A percentile compares a stretch with the other conserved stretches of the same genome.
These are phyloP conservation scores for Macrosteles quadrilineatus DNA, from an alignment of 1,140 invertebrate genomes.

Conservation along the genomic window DNA sequence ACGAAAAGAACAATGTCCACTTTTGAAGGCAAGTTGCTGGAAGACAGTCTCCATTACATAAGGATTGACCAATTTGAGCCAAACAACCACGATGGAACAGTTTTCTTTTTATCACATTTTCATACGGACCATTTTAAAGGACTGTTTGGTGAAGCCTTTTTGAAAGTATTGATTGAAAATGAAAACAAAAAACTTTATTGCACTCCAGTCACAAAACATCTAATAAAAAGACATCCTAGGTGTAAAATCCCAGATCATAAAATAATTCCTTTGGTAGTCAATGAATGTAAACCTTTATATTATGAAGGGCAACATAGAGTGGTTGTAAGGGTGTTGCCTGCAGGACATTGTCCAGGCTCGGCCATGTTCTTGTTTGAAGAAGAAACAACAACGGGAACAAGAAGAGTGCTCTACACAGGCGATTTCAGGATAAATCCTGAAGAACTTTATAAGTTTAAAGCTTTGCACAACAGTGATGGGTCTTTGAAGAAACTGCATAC, in stretches of 20 bases:
- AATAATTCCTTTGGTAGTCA: too few relatives aligned
- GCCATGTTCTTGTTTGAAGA: not conserved
- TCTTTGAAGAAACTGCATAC: not conserved
- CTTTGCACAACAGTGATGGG: not conserved
- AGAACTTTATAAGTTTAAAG: not conserved
- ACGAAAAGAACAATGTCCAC: constrained; percentile 7
- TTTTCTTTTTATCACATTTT: not conserved
- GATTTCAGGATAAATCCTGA: not conserved
- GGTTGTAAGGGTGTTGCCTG: not conserved
- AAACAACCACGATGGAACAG: not conserved
- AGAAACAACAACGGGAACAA: not conserved
- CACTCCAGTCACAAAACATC: too few relatives aligned
- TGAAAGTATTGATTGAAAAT: not conserved
- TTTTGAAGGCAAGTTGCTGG: constrained; percentile 1
- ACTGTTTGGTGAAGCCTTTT: not conserved
- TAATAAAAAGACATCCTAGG: too few relatives aligned
- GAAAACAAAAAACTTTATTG: too few relatives aligned
- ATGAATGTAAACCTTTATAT: too few relatives aligned
- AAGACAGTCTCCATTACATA: not conserved
- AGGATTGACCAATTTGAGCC: not conserved
- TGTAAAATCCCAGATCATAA: too few relatives aligned
- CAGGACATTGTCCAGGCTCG: not conserved
- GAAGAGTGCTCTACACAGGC: not conserved
- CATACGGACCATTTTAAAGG: not conserved
- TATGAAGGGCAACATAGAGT: not conserved